phyloP scores from a whole-genome alignment of 2,797 vertebrate species.

The Fratercula arctica region DNA sequence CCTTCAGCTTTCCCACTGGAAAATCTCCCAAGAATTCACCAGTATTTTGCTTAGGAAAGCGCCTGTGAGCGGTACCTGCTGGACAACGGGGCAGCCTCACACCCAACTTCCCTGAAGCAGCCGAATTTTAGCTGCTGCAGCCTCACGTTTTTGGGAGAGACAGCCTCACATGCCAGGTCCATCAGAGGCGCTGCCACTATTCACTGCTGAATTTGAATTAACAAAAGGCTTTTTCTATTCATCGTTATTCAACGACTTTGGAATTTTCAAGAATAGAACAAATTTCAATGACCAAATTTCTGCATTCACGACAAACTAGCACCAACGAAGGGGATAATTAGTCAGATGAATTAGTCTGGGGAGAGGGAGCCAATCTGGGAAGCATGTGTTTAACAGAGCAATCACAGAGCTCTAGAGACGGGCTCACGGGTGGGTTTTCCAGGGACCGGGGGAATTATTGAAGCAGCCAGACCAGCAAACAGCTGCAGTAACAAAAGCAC shows the following conservation, averaged over 20 bases:
- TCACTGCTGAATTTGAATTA: neutral
- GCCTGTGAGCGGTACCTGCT: neutral
- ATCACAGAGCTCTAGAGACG: slow-evolving; percentile 28
- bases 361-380: slow-evolving; percentile 38
- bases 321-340: slow-evolving; percentile 53
- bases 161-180: neutral
- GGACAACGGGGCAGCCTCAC: neutral
- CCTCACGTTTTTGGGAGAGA: neutral
- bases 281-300: slow-evolving; percentile 5
- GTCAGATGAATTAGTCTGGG: slow-evolving; percentile 45
- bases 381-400: slow-evolving; percentile 44
- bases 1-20: neutral
- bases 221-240: neutral
- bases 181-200: neutral
- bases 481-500: slow-evolving; percentile 57
- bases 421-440: neutral
- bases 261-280: slow-evolving; percentile 42
- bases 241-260: neutral
- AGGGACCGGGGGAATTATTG: neutral
- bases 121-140: neutral
- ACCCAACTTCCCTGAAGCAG: neutral
- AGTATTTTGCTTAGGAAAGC: neutral
- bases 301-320: slow-evolving; percentile 32
- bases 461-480: neutral
- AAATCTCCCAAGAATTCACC: neutral